phyloP scores from a whole-genome alignment of 2,113 vertebrate genomes.

The Theropithecus gelada region DNA sequence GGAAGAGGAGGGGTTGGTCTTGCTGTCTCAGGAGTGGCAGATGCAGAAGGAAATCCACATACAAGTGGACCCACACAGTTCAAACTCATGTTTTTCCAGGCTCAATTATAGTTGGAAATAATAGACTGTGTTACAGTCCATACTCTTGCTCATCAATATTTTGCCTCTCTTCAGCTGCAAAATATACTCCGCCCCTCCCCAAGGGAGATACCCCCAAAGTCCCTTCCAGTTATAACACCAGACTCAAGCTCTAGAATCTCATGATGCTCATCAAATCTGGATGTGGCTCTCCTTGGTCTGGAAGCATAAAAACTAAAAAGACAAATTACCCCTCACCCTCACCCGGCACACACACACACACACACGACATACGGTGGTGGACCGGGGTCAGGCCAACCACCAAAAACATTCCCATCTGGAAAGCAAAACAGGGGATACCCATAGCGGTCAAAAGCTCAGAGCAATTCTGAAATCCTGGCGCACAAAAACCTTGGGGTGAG shows the following conservation, averaged over 20 bases:
- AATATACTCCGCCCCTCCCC: neutral
- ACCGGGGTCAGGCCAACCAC: neutral
- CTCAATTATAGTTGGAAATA: neutral
- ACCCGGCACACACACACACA: fast-evolving
- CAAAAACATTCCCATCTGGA: neutral
- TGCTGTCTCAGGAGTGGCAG: neutral
- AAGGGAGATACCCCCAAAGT: neutral
- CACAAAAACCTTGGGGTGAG: neutral
- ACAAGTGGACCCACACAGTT: neutral
- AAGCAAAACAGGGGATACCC: neutral
- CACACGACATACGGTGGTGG: neutral
- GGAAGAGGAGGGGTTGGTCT: neutral
- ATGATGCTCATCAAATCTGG: neutral
- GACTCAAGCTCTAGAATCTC: neutral
- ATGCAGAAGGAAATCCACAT: neutral
- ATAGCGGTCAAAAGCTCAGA: neutral
- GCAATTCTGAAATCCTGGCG: neutral
- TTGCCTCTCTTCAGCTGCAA: neutral
- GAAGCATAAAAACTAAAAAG: neutral
- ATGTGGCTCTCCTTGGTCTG: neutral
- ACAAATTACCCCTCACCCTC: fast-evolving
- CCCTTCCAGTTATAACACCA: neutral
- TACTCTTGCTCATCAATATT: neutral
- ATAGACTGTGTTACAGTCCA: neutral
- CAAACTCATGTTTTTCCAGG: neutral